Base-by-base conservation (phyloP, 2,113 vertebrate species). In the Stigmatopora nigra region DNA sequence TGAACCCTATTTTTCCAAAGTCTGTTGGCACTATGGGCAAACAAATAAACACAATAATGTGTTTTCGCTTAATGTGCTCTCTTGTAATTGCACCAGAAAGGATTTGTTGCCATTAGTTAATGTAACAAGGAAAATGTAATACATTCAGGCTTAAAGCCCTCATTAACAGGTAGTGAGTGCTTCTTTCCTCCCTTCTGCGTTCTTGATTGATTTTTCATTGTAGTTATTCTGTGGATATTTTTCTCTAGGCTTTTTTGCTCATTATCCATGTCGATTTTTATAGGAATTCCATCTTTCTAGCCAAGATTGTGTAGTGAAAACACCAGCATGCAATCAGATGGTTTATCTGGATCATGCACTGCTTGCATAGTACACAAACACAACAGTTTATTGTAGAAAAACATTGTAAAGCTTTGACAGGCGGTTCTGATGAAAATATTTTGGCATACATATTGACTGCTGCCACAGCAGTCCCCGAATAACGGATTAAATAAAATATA, bases 181-280 rank as follows among this genome's bases (percentile, higher is more conserved):
- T 80, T 71, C 68, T 20, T 31, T 59, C 55, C 61, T 60, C 68
- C 63, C 57, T 70, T 59, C 69, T 65, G 51, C 46, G 7, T 64
- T 67, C 78, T 80, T 85, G 71, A 78, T 78, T 84, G 72, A 71
- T 67, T 63, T 82, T 68, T 81, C 79, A 7, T 8, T 71, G 68
- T 59, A 56, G 63, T 55, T 51, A 63, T 67, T 66, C 44, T 65
- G 0, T 48, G 41, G 62, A 63, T 44, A 72, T 74, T 81, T 41
- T 78, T 76, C 53, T 77, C 71, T 49, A 53, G 7, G 22, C 8
- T 74, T 75, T 72, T 72, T 66, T 16, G 46, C 63, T 68, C 31
- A 53, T 22, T 59, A 36, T 65, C 41, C 38, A 51, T 57, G 70
- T 38, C 22, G 15, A 66, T 49, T 71, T 78, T 65, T 57, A 64